Conservation (phyloP, 1,140 invertebrate genomes). For the Theocolax elegans region DNA sequence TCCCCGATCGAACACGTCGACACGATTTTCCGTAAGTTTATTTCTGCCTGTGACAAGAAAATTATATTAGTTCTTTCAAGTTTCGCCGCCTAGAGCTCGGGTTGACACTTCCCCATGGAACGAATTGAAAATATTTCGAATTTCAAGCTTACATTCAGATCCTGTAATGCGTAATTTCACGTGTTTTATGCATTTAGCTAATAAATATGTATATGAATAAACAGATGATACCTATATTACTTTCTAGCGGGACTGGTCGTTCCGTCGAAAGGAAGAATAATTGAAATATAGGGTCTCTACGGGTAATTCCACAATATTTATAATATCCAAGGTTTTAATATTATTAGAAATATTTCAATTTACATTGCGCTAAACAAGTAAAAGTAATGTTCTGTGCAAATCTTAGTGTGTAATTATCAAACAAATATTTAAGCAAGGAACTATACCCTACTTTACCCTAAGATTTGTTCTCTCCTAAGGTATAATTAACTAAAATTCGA, state of each 20-base stretch:
- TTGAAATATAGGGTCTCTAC: too few species aligned
- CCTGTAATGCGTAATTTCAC: conserved; percentile 27
- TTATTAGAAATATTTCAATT: too few species aligned
- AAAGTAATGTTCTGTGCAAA: background rate
- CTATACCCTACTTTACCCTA: background rate
- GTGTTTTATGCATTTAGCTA: too few species aligned
- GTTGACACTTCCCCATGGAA: conserved; percentile 5
- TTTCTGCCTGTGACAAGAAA: conserved; percentile 5
- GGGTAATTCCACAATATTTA: too few species aligned
- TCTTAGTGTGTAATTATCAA: background rate
- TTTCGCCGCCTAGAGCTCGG: background rate
- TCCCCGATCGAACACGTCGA: conserved; percentile 25
- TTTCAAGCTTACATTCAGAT: background rate
- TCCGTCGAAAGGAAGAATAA: too few species aligned
- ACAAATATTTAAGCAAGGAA: background rate
- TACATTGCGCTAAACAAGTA: too few species aligned
- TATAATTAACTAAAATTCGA: too few species aligned
- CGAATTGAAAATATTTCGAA: conserved; percentile 2
- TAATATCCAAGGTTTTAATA: too few species aligned
- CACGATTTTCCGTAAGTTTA: conserved; percentile 20
- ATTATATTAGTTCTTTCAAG: background rate
- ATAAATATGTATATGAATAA: too few species aligned
- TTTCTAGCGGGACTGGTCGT: too few species aligned
- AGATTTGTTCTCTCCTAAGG: too few species aligned
- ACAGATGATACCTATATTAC: too few species aligned